Conservation (phyloP, 1,140 invertebrate genomes). For the Drosophila tani region DNA sequence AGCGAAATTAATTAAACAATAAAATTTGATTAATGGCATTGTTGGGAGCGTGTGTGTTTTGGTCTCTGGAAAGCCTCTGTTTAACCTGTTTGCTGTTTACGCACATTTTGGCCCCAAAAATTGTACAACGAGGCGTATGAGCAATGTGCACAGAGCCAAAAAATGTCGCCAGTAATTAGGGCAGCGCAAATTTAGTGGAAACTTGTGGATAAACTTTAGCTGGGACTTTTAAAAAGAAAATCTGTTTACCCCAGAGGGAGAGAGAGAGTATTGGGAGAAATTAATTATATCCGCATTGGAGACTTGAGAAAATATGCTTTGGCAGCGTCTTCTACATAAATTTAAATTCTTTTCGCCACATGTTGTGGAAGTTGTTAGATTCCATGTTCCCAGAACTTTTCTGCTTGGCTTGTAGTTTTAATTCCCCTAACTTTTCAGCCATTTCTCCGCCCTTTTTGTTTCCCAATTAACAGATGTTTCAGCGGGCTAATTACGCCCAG, state of each 20-base stretch:
- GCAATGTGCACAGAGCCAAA: conserved; percentile 55
- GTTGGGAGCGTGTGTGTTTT: conserved; percentile 30
- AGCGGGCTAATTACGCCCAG: conserved; percentile 53
- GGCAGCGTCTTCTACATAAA: conserved; percentile 2
- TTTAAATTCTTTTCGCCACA: conserved; percentile 15
- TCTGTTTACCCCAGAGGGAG: background rate
- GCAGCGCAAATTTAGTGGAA: conserved; percentile 48
- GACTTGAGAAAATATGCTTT: background rate
- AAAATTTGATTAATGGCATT: conserved; percentile 81
- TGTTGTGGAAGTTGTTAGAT: conserved; percentile 13
- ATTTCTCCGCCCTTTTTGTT: conserved; percentile 15
- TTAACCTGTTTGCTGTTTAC: conserved; percentile 71
- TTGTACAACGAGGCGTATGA: conserved; percentile 60
- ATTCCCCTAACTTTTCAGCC: conserved; percentile 21
- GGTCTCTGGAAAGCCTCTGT: conserved; percentile 39
- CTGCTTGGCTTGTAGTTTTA: conserved; percentile 8
- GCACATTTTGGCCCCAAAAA: conserved; percentile 44
- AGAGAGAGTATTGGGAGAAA: conserved; percentile 3
- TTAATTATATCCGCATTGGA: conserved; percentile 13
- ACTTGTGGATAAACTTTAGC: conserved; percentile 26
- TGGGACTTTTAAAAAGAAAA: background rate
- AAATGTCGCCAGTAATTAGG: conserved; percentile 51
- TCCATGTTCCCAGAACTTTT: conserved; percentile 15
- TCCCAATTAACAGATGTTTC: conserved; percentile 54
- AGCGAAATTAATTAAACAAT: conserved; percentile 82